These are phyloP conservation scores for Sylvicola cinctus DNA, from an alignment of 2,888 invertebrate genomes.

Conservation along the genomic window DNA sequence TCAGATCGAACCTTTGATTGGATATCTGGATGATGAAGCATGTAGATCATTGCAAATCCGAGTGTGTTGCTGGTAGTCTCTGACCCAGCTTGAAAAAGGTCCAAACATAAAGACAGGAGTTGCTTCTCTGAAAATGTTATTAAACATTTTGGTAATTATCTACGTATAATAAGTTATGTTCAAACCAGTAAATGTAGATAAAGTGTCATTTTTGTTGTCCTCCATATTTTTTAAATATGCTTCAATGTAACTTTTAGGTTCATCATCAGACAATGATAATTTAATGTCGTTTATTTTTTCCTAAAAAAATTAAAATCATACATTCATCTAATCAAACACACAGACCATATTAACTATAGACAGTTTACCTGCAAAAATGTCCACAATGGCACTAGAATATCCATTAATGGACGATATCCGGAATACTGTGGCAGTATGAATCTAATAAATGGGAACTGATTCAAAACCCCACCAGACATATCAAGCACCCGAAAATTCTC, in stretches of 20 bases:
- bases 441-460: slow-evolving; percentile 45
- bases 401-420: slow-evolving; percentile 35
- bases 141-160: too few species aligned
- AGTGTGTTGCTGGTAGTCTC: slow-evolving; percentile 33
- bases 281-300: slow-evolving; percentile 33
- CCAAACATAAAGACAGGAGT: slow-evolving; percentile 32
- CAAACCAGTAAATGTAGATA: too few species aligned
- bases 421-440: slow-evolving; percentile 38
- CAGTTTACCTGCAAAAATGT: slow-evolving; percentile 30
- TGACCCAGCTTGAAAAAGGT: slow-evolving; percentile 37
- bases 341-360: too few species aligned
- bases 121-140: slow-evolving; percentile 28
- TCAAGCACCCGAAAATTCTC: slow-evolving; percentile 40
- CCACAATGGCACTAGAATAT: slow-evolving; percentile 31
- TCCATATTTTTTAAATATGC: slow-evolving; percentile 32
- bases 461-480: slow-evolving; percentile 45
- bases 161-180: too few species aligned
- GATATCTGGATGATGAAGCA: slow-evolving; percentile 31
- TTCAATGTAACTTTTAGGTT: slow-evolving; percentile 24
- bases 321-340: too few species aligned
- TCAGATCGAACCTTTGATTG: slow-evolving; percentile 30
- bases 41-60: slow-evolving; percentile 31
- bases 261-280: slow-evolving; percentile 20
- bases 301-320: slow-evolving; percentile 17
- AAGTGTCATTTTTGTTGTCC: too few species aligned